A percentile compares a stretch with the other conserved stretches of the same genome.
Conservation (phyloP, 2,888 invertebrate genomes). For the Oscheius sp. region DNA sequence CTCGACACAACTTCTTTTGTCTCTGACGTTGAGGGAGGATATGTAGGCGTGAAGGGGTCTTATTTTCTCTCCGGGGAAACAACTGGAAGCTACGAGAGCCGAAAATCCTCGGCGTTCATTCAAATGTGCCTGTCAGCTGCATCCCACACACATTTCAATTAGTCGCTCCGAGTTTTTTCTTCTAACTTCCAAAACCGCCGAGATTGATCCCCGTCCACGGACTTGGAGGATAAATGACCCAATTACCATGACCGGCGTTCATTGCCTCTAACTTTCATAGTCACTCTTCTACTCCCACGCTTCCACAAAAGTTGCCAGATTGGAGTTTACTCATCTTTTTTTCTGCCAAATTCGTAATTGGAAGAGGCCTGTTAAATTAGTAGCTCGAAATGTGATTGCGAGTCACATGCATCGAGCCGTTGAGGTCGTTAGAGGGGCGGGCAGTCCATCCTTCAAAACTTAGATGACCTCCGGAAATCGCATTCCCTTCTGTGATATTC, state of each 20-base stretch:
- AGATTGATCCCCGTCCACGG: no score
- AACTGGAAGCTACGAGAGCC: neutral
- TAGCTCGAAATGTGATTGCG: conserved; percentile 32
- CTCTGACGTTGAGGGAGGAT: conserved; percentile 6
- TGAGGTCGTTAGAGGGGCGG: conserved; percentile 37
- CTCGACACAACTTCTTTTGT: conserved; percentile 2
- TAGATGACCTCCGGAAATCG: conserved; percentile 15
- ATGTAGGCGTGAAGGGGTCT: conserved; percentile 1
- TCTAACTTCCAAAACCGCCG: neutral
- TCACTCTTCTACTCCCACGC: no score
- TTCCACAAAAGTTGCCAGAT: no score
- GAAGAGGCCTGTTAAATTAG: conserved; percentile 26
- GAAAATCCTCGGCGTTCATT: neutral
- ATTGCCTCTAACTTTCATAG: no score
- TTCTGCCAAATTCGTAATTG: conserved; percentile 20
- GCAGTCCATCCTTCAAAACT: conserved; percentile 18
- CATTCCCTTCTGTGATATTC: neutral
- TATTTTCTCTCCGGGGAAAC: neutral
- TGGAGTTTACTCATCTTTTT: neutral
- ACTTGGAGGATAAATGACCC: neutral
- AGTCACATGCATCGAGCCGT: conserved; percentile 30
- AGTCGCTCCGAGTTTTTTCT: conserved; percentile 1
- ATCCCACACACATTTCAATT: conserved; percentile 16
- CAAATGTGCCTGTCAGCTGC: conserved; percentile 7
- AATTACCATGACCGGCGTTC: neutral